Base-by-base conservation (phyloP, 2,113 vertebrate genomes). In the Martes martes region DNA sequence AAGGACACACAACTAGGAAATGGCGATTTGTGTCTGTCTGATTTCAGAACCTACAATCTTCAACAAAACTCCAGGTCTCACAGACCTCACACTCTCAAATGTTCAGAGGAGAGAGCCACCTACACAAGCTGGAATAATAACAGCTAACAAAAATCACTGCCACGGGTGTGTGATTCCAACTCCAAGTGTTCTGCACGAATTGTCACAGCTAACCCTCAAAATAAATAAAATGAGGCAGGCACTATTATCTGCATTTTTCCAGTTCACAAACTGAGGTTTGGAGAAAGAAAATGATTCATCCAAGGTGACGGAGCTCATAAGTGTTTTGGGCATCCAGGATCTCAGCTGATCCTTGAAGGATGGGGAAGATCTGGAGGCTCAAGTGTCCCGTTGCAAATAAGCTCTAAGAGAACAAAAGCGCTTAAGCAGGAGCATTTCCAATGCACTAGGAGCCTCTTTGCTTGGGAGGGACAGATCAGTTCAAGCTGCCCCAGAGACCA, bases 141-240 rank as follows among this genome's bases (percentile, higher is more conserved):
- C 33, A 39, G 21, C 82, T n/a, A 36, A 4, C 13, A 42, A 50
- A 47, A 24, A 11, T 8, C 0, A 2, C 42, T 39, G 6, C 18
- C 3, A 7, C 0, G 4, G 26, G n/a, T 0, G 11, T 45, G 59
- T 6, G 42, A 39, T 11, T 36, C 73, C 82, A 24, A 2, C 33
- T 39, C 39, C 16, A 39, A n/a, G 36, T 31, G 14, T 36, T 47
- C 61, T 9, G 1, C 5, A 0, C 2, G 45, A 9, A 18, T 23
- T 69, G 8, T 57, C 33, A 55, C 42, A 78, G 4, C 61, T 31
- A 59, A 67, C 47, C 57, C 4, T 11, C 69, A 52, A n/a, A 47
- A 26, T 59, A 47, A 95, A 86, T 15, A 39, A 55, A 47, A 61
- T 16, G 19, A 78, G 50, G 61, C 1, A 3, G 59, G 18, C 2